Base-by-base conservation (phyloP, 2,113 vertebrate genomes). In the Neoarius graeffei region DNA sequence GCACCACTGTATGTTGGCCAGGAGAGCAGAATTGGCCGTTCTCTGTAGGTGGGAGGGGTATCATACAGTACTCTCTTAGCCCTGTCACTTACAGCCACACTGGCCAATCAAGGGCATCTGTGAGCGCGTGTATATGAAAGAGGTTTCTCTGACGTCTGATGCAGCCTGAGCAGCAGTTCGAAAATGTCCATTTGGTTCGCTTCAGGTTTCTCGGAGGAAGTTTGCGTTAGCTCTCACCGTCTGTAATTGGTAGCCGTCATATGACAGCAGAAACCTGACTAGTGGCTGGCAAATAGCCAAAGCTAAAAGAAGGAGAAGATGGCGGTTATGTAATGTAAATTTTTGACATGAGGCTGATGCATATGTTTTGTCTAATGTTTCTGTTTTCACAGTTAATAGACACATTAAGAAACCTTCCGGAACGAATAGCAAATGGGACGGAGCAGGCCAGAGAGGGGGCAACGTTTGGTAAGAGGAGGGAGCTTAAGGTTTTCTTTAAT, bases 321-420 rank as follows among this genome's bases (percentile, higher is more conserved):
- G 10, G 1, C 4, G 8, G 19, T 1, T 1, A n/a, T 67, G 8
- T 20, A 74, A 30, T 52, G 54, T 67, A 73, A 42, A 50, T 27
- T 59, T 20, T 35, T 23, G 30, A 50, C 15, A 11, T 9, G 1
- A 57, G 27, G 56, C 27, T 27, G 14, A 57, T 57, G 25, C 27
- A 57, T 17, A 80, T 2, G 4, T n/a, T 57, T 57, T 57, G 54
- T 27, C 5, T 67, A 84, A 66, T 52, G 64, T 67, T 19, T 57
- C 69, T 69, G 56, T 73, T 56, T 88, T 93, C 91, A 23, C 94
- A 99, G 98, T 96, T 99, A 82, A 91, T 98, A 85, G 93, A 96
- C 14, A 97, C 97, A 64, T 92, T 99, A 92, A 95, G 69, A 92
- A 96, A 94, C 50, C 94, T 99, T 87, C 94, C 97, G 52, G 96